Base-by-base conservation (phyloP, 92 coral and sea anemone genomes). In the Nematostella vectensis region DNA sequence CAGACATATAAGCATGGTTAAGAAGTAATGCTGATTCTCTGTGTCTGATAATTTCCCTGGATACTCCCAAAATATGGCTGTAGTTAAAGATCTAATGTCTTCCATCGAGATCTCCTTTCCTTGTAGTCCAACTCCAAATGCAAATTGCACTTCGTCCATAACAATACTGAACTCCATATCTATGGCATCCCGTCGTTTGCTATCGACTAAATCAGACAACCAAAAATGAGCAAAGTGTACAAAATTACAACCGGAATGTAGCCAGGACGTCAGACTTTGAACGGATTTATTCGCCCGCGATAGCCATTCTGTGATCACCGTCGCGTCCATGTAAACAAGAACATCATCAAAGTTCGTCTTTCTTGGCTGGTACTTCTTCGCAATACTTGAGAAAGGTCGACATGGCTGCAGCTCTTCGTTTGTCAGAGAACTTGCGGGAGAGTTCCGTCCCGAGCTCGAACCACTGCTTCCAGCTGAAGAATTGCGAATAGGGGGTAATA, bases 191-290 rank as follows among this genome's bases (percentile, higher is more conserved):
- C 67, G 19, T 31, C 78, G 87, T 52, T 83, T 74, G 44, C 65
- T 55, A 16, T 69, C 63, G 40, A 83, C 69, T 62, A 88, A 77
- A 55, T 84, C 88, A 24, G 85, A 61, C 25, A 88, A 37, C 88
- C 88, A 88, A 48, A 88, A 88, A 48, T 88, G 85, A 61, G 88
- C 85, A 79, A 88, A 88, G 29, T 61, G 69, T 18, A 83, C 80
- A 54, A 83, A 88, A 55, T 68, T 78, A 31, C 67, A 72, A 13
- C 51, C 68, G 8, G 63, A 29, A 39, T 64, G 81, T 22, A 88
- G 43, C 96, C 96, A 88, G 25, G 76, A 74, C 2, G 96, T 66
- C 31, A 88, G 31, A 21, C 55, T 54, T 19, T 69, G 57, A 0
- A 84, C 80, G 17, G 74, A 50, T 38, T 48, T 55, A 19, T 88